These are phyloP conservation scores for Luscinia luscinia DNA, from an alignment of 2,797 vertebrate genomes.

Conservation along the genomic window DNA sequence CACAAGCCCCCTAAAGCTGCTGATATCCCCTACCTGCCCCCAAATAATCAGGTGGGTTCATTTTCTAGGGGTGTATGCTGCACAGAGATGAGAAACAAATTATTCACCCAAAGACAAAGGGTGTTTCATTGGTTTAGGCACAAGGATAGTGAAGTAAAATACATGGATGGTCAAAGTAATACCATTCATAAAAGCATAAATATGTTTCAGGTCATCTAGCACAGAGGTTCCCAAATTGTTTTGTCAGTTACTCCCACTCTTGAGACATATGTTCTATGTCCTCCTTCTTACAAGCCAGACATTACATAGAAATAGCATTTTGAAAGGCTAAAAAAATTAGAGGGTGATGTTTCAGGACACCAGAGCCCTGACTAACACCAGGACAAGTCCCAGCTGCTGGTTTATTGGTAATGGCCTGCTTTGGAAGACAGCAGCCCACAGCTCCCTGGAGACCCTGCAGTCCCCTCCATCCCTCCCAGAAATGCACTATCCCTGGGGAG, in stretches of 20 bases:
- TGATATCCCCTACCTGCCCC: neutral
- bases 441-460: neutral
- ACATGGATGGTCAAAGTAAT: neutral
- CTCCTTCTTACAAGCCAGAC: neutral
- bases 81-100: neutral
- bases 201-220: neutral
- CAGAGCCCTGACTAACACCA: neutral
- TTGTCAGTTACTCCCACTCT: neutral
- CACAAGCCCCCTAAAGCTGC: neutral
- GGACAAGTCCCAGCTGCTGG: neutral
- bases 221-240: neutral
- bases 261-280: neutral
- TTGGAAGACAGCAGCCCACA: neutral
- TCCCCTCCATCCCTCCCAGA: neutral
- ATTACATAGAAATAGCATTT: neutral
- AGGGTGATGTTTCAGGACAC: neutral
- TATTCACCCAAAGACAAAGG: neutral
- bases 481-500: neutral
- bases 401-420: neutral
- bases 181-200: neutral
- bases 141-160: neutral
- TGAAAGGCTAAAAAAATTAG: neutral
- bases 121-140: neutral
- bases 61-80: neutral
- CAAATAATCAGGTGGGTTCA: neutral